Base-by-base conservation (phyloP, 2,113 vertebrate species). In the Equus przewalskii region DNA sequence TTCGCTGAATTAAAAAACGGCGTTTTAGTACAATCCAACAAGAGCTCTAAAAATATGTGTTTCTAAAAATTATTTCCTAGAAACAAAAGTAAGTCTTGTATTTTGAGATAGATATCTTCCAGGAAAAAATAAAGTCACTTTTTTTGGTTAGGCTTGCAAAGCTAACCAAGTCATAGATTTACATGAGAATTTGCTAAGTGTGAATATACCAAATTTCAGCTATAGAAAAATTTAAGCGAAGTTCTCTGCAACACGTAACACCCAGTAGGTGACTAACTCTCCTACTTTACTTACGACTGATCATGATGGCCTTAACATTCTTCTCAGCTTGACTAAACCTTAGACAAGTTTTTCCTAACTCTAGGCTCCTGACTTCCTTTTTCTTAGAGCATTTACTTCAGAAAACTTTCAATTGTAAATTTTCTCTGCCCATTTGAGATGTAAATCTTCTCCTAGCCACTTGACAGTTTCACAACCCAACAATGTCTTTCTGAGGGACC, bases 81-180 rank as follows among this genome's bases (percentile, higher is more conserved):
- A 94, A 96, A 60, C 2, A 93, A 87, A 94, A 92, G n/a, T 58
- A 24, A 70, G 83, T 69, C 30, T 54, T 54, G 2, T 41, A 70
- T 96, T 88, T 75, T 93, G 28, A 95, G n/a, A 80, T 26, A 65
- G 2, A 36, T 73, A 69, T 46, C 13, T 58, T 83, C 3, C 8
- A 95, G 58, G 76, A 24, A 33, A 95, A 78, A 78, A 87, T 41
- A 94, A 58, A 65, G 30, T 44, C 4, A 78, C 16, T 80, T 58
- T 33, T 62, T 82, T 67, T 41, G 36, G n/a, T n/a, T 75, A 69
- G 54, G 9, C 11, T 19, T 89, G 11, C 41, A 92, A 95, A 62
- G 1, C 16, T 44, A 73, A 64, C 12, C 12, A 75, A 85, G 15
- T 80, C 19, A 51, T 72, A 13, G 54, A 86, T 87, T 79, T 58